Base-by-base conservation (phyloP, 2,113 vertebrate genomes). In the Pachyramphus minor region DNA sequence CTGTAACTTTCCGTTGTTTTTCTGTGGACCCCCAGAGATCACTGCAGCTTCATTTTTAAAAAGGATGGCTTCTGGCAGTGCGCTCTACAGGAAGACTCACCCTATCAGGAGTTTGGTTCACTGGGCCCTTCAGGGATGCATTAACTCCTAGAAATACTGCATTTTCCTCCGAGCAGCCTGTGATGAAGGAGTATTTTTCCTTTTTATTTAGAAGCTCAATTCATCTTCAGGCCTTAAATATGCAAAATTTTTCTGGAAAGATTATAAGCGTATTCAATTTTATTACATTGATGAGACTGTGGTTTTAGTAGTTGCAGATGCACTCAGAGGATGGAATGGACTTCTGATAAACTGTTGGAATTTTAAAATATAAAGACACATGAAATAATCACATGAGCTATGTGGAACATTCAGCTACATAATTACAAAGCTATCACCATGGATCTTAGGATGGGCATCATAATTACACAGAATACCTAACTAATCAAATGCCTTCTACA, bases 31-130 rank as follows among this genome's bases (percentile, higher is more conserved):
- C 77, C 55, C 33, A 84, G 56, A 74, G 52, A 68, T 84, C 78
- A 56, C 45, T 79, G 71, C 49, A 87, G 81, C 53, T 95, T 62
- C 49, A 14, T 91, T 73, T 94, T 84, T 35, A 45, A 50, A 91
- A 87, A 85, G 69, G 31, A 82, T 85, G 63, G 86, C 59, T 92
- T 86, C 93, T 80, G 84, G 87, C 73, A 91, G 60, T n/a, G 49
- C 1, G 3, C n/a, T 67, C 37, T 79, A 24, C 73, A 84, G 87
- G 84, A 91, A 95, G 81, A 68, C 17, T 72, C 41, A 64, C 55
- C 81, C 78, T 75, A 37, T 79, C 21, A 72, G n/a, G 62, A 77
- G 39, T 72, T 58, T 68, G 44, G 62, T 64, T 91, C 62, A 64
- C 49, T 71, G 56, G 52, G 58, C n/a, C 66, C 68, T 87, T 93